These are phyloP conservation scores for Incurvaria masculella DNA, from an alignment of 2,888 invertebrate genomes.

Conservation along the genomic window DNA sequence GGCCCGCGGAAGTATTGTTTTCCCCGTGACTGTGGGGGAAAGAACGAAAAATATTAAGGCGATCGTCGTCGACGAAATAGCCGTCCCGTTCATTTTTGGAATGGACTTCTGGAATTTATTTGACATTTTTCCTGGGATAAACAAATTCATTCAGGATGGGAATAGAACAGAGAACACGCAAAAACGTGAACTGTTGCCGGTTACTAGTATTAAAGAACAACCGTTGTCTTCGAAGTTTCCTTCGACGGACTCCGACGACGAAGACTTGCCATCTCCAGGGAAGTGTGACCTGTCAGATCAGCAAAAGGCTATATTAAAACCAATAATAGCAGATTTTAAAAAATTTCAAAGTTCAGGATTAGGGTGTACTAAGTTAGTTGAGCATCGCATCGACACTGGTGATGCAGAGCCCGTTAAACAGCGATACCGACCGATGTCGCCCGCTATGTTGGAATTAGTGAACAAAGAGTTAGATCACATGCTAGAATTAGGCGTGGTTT, in stretches of 20 bases:
- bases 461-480: conserved; percentile 4
- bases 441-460: conserved; percentile 1
- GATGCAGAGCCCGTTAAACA: background rate
- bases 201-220: too few species aligned
- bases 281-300: too few species aligned
- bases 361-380: background rate
- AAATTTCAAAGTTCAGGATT: too few species aligned
- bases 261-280: too few species aligned
- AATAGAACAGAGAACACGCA: too few species aligned
- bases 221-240: too few species aligned
- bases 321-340: too few species aligned
- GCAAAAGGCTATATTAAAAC: too few species aligned
- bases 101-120: background rate
- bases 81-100: background rate
- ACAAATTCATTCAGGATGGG: background rate
- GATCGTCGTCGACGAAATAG: background rate
- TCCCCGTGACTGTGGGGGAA: background rate
- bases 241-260: too few species aligned
- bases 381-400: background rate
- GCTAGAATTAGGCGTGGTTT: conserved; percentile 7
- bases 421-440: background rate
- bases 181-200: too few species aligned
- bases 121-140: background rate
- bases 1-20: background rate
- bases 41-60: background rate